Base-by-base conservation (phyloP, 2,888 invertebrate genomes). In the Hipparchia sbordonii region DNA sequence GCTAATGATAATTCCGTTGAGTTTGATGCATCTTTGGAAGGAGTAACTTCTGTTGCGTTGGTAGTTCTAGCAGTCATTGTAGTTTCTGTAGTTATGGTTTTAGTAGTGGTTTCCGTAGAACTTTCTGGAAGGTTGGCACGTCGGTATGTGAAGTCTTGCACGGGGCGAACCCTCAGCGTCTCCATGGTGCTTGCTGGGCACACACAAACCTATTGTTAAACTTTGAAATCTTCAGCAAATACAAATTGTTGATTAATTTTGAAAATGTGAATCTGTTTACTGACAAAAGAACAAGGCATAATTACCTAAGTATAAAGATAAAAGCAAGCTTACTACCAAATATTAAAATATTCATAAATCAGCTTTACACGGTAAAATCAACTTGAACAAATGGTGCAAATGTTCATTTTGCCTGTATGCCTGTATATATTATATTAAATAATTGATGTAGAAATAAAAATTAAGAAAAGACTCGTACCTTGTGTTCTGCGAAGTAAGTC, bases 131-230 rank as follows among this genome's bases (percentile, higher is more conserved):
- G 70, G 70, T 81, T 79, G 72, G 78, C 77, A 54, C 76, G 77
- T 54, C 78, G 78, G 23, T 73, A 73, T 45, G 72, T 59, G 73
- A 78, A 70, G 6, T 73, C 74, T 59, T 76, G 71, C 12, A 71
- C 56, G 8, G 61, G 73, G 6, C 75, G 75, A 13, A 73, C 65
- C 33, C 73, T 75, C 72, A 72, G 73, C 72, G 76, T 48, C 75
- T 63, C 76, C 71, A 72, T 71, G 48, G 67, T 76, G 77, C 78
- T 75, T 83, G 84, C 92, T 92, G 86, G 82, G 87, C 87, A 91
- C 85, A 91, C 83, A 91, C 79, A 91, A 90, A 84, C 83, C 82
- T 83, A 82, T 79, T 72, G 83, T 91, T 91, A 76, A 68, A 66
- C 46, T 56, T 67, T 61, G 48, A 33, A 48, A 59, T 1, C 59